These are phyloP conservation scores for Asteroscopus sphinx DNA, from an alignment of 2,888 invertebrate species.

Conservation along the genomic window DNA sequence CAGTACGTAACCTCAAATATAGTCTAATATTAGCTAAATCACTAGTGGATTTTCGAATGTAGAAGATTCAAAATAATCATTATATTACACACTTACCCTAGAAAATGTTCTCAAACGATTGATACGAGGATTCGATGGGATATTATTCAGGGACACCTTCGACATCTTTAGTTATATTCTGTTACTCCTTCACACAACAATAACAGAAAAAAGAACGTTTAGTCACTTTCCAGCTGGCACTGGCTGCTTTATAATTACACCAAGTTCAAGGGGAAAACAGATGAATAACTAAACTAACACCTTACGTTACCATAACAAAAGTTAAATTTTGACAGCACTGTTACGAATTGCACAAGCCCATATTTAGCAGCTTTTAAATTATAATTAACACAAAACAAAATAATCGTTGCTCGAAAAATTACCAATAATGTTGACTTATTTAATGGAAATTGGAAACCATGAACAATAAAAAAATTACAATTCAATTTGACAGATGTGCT, in stretches of 20 bases:
- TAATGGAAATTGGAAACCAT: slow-evolving; percentile 25
- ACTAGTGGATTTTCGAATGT: slow-evolving; percentile 44
- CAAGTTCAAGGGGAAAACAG: slow-evolving; percentile 74
- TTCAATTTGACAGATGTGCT: slow-evolving; percentile 61
- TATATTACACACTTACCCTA: slow-evolving; percentile 77
- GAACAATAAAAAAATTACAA: slow-evolving; percentile 32
- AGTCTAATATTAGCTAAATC: slow-evolving; percentile 62
- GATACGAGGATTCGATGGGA: slow-evolving; percentile 86
- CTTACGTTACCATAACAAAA: slow-evolving; percentile 70
- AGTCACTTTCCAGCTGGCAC: slow-evolving; percentile 72
- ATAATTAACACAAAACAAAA: slow-evolving; percentile 23
- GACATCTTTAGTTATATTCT: slow-evolving; percentile 76
- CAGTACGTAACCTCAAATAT: slow-evolving; percentile 66
- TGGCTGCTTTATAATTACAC: slow-evolving; percentile 66
- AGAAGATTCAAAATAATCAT: slow-evolving; percentile 34
- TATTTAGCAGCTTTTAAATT: slow-evolving; percentile 54
- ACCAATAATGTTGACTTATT: slow-evolving; percentile 23
- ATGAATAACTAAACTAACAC: slow-evolving; percentile 68
- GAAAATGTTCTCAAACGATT: slow-evolving; percentile 85
- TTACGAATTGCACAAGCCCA: slow-evolving; percentile 73
- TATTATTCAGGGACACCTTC: slow-evolving; percentile 85
- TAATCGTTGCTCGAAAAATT: slow-evolving; percentile 24
- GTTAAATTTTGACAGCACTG: slow-evolving; percentile 73
- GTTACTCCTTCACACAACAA: slow-evolving; percentile 65
- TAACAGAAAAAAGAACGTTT: slow-evolving; percentile 70